Conservation (phyloP, 2,888 invertebrate genomes). For the Trypoxylon attenuatum region DNA sequence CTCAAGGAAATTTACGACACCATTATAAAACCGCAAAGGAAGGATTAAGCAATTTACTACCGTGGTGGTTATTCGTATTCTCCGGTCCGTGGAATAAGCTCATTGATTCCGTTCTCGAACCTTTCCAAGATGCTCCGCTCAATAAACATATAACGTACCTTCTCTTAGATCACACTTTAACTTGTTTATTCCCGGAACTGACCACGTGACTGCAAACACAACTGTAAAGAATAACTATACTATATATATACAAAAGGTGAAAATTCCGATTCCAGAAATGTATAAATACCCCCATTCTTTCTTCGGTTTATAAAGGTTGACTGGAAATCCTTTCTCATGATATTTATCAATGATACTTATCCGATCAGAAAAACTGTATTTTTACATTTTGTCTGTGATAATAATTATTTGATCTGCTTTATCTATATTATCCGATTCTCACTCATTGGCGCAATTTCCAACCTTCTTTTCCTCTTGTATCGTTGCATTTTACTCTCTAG, state of each 20-base stretch:
- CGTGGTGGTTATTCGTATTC: constrained; percentile 66
- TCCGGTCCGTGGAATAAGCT: constrained; percentile 65
- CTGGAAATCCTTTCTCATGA: too few species aligned
- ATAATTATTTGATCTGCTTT: background rate
- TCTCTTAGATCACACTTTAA: constrained; percentile 84
- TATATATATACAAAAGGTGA: background rate
- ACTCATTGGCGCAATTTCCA: background rate
- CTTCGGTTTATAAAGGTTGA: too few species aligned
- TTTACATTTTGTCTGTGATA: background rate
- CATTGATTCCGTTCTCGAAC: constrained; percentile 67
- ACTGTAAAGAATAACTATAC: too few species aligned
- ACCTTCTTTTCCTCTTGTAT: constrained; percentile 81
- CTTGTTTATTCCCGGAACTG: constrained; percentile 85
- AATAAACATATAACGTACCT: constrained; percentile 85
- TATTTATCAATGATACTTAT: too few species aligned
- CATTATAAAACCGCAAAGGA: constrained; percentile 61
- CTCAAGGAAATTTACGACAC: constrained; percentile 41
- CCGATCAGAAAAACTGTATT: too few species aligned
- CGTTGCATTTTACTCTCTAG: constrained; percentile 87
- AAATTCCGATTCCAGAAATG: background rate
- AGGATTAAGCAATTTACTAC: constrained; percentile 63
- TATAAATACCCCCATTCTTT: too few species aligned
- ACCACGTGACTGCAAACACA: background rate
- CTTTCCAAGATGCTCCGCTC: constrained; percentile 76
- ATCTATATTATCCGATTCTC: background rate